Conservation (phyloP, 2,888 invertebrate species). For the Leptura quadrifasciata region DNA sequence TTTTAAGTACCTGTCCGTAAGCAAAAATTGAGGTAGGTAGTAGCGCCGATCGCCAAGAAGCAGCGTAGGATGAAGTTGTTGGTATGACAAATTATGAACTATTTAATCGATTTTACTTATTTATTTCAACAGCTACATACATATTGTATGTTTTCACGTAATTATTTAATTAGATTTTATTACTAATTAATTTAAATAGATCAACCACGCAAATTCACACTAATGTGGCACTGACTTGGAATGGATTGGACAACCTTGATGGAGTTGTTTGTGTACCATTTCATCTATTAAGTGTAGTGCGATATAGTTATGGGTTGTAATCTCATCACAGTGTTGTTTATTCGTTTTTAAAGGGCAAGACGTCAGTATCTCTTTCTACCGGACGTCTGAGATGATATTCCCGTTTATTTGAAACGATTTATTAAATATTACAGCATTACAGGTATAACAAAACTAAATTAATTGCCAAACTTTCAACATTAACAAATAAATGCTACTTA, state of each 20-base stretch:
- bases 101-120: slow-evolving; percentile 47
- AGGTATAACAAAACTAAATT: no score
- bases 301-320: slow-evolving; percentile 6
- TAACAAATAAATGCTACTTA: no score
- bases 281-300: slow-evolving; percentile 9
- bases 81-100: slow-evolving; percentile 48
- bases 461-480: no score
- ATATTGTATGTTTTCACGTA: slow-evolving; percentile 43
- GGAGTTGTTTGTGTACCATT: slow-evolving; percentile 14
- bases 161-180: slow-evolving; percentile 50
- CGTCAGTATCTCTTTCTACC: background rate
- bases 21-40: slow-evolving; percentile 50
- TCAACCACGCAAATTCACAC: slow-evolving; percentile 49
- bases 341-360: background rate
- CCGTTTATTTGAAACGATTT: no score
- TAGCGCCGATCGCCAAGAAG: slow-evolving; percentile 39
- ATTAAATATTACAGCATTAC: no score
- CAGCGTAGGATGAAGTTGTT: slow-evolving; percentile 43
- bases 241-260: slow-evolving; percentile 33
- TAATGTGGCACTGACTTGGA: slow-evolving; percentile 24
- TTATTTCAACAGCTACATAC: slow-evolving; percentile 25
- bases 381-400: background rate
- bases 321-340: background rate
- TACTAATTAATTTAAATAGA: slow-evolving; percentile 45
- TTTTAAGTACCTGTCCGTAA: slow-evolving; percentile 36